Evolutionary conservation across 2,888 invertebrate species (phyloP), one percentile per base, ranked within the genome.

Genomic region (Athetis lepigone): DNA sequence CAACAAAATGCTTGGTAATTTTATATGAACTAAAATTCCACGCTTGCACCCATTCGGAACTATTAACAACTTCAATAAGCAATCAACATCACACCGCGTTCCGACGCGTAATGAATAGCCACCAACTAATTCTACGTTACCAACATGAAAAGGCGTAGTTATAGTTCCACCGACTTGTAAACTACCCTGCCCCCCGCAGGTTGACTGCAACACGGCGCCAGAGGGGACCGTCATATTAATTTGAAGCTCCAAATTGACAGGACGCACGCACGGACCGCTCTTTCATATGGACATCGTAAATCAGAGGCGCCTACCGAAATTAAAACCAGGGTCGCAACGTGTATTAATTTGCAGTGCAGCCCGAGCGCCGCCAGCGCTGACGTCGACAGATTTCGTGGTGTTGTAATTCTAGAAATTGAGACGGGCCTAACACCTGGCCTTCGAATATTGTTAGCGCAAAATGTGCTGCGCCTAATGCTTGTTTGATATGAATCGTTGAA

Each of bases 251-350:
- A 78, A 85, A 85, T 88, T 85, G 85, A 88, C 85, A 87, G 85
- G 89, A 72, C 80, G 80, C 85, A 90, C 89, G 89, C 90, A 90
- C 86, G 81, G 84, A 87, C 86, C 84, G 82, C 86, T 90, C 91
- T 90, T 89, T 88, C 89, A 90, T 89, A 91, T 87, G 89, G 90
- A 87, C 87, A 86, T 87, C 90, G 88, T 93, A 92, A 92, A 93
- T 93, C 92, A 93, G 87, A 80, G 86, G 86, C 84, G 87, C 87
- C 87, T 85, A 84, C 87, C 86, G 87, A 92, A 92, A 93, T 93
- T 93, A 92, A 93, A 93, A 92, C 85, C 87, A 85, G 86, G 78
- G 84, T 83, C 81, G 80, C 80, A 83, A 84, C 89, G 85, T 86
- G 87, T 89, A 92, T 93, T 93, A 92, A 92, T 93, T 88, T 87